Conservation (phyloP, 2,113 vertebrate species). For the Leucoraja erinaceus region DNA sequence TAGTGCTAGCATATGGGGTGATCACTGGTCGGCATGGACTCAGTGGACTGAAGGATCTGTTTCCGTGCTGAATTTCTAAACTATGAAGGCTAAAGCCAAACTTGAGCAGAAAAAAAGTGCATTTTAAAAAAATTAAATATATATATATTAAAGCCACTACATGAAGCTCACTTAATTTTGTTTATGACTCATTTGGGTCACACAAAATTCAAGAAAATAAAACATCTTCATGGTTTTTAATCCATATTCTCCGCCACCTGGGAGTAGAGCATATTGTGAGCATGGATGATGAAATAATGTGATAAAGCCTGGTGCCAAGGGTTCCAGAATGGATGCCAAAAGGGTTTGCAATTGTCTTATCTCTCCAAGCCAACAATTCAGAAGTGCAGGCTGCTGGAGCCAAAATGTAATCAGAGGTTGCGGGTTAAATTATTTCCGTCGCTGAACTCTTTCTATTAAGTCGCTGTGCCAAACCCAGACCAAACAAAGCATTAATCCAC, state of each 20-base stretch:
- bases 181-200: neutral
- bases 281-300: neutral
- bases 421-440: slow-evolving; percentile 27
- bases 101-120: neutral
- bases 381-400: slow-evolving; percentile 23
- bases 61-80: neutral
- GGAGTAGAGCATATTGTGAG: neutral
- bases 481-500: slow-evolving; percentile 4
- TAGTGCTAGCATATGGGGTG: no score
- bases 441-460: slow-evolving; percentile 8
- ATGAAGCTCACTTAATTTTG: neutral
- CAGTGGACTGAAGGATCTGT: no score
- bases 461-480: neutral
- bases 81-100: neutral
- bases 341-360: slow-evolving; percentile 16
- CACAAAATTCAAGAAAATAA: neutral
- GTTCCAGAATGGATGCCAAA: neutral
- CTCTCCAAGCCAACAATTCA: slow-evolving; percentile 30
- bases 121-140: neutral
- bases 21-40: no score
- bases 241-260: neutral
- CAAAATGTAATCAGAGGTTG: slow-evolving; percentile 36
- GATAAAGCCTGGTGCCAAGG: neutral
- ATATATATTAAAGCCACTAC: neutral
- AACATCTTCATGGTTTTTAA: neutral